Percentiles rank a stretch among this genome's conserved stretches.
Conservation (phyloP, 2,113 vertebrate species). For the Seriola dumerili region DNA sequence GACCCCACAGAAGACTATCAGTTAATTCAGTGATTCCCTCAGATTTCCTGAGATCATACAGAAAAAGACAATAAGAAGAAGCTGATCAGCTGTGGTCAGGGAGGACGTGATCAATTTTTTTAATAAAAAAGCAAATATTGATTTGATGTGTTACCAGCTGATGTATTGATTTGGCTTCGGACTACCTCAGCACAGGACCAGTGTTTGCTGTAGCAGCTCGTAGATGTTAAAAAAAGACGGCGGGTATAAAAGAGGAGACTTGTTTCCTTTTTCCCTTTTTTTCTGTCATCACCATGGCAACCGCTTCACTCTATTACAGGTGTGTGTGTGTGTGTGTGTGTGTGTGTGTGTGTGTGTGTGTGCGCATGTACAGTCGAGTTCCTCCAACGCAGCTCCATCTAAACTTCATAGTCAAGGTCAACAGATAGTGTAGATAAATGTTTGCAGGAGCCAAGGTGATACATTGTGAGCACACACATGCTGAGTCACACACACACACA, state of each 20-base stretch:
- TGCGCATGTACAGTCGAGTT: neutral
- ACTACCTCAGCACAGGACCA: neutral
- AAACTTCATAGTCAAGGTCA: constrained; percentile 21
- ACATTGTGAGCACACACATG: neutral
- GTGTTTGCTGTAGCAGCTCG: constrained; percentile 10
- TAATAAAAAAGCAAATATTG: too few relatives aligned
- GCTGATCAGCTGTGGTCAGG: too few relatives aligned
- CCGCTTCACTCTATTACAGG: neutral
- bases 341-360: neutral
- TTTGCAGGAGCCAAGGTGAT: neutral
- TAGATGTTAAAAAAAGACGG: neutral
- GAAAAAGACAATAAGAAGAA: too few relatives aligned
- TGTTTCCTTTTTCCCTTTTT: neutral
- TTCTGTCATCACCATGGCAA: neutral
- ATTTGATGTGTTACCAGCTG: neutral
- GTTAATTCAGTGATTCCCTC: too few relatives aligned
- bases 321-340: neutral
- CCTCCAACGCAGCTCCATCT: neutral
- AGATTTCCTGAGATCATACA: too few relatives aligned
- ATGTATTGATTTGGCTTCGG: constrained; percentile 31
- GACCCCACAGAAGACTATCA: too few relatives aligned
- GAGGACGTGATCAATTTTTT: too few relatives aligned
- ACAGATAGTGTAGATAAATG: neutral
- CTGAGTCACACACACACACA: too few relatives aligned
- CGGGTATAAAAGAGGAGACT: neutral